A percentile compares a stretch with the other conserved stretches of the same genome.
phyloP scores from a whole-genome alignment of 1,140 invertebrate genomes.

The Musca vetustissima region DNA sequence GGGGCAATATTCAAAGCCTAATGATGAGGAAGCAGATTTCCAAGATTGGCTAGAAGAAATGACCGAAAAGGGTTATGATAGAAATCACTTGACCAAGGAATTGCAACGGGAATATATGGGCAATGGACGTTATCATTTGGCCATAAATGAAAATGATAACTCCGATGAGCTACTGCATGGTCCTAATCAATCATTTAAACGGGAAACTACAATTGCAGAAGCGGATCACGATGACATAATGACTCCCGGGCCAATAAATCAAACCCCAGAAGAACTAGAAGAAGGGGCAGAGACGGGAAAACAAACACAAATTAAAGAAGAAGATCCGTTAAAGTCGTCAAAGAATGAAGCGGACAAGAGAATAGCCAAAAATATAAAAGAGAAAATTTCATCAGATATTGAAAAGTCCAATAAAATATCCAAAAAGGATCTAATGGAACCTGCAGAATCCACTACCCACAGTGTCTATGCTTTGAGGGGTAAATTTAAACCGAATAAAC shows the following conservation, averaged over 20 bases:
- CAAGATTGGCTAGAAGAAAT: slow-evolving; percentile 27
- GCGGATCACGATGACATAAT: neutral
- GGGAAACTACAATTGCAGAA: neutral
- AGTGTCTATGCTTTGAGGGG: slow-evolving; percentile 10
- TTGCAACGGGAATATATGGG: slow-evolving; percentile 24
- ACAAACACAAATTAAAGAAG: neutral
- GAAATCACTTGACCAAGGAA: slow-evolving; percentile 17
- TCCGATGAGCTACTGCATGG: neutral
- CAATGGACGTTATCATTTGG: slow-evolving; percentile 20
- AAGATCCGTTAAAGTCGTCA: neutral
- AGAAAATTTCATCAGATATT: neutral
- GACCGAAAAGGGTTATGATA: slow-evolving; percentile 26
- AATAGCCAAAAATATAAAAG: neutral
- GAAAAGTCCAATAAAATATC: neutral
- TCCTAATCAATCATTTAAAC: slow-evolving; percentile 9
- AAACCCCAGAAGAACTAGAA: neutral
- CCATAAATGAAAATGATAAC: slow-evolving; percentile 1
- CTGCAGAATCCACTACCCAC: neutral
- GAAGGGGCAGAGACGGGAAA: neutral
- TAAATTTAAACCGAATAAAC: neutral
- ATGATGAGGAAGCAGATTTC: slow-evolving; percentile 8
- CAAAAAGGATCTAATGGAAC: neutral
- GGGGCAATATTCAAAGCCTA: neutral
- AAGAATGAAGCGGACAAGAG: neutral
- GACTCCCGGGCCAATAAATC: neutral